These are phyloP conservation scores for Nemoura dubitans DNA, from an alignment of 2,888 invertebrate species.

Conservation along the genomic window DNA sequence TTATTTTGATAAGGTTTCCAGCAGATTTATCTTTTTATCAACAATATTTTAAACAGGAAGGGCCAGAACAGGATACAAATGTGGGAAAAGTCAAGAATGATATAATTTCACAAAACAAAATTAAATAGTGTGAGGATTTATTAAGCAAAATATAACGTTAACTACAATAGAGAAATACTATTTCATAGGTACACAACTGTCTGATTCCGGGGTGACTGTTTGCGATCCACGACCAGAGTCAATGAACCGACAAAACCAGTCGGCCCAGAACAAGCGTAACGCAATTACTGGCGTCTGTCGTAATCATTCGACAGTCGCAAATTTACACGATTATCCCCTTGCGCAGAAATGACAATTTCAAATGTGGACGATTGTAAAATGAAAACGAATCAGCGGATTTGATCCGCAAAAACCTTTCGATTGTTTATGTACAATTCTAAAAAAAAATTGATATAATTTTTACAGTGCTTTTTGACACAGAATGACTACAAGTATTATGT, in stretches of 20 bases:
- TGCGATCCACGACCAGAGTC: neutral
- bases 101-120: constrained; percentile 32
- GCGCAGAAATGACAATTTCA: neutral
- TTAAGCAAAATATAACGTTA: constrained; percentile 49
- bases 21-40: too few species aligned
- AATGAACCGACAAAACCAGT: neutral
- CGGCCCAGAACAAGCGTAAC: neutral
- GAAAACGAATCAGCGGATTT: neutral
- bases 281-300: neutral
- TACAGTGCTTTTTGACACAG: constrained; percentile 17
- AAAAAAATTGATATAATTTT: constrained; percentile 29
- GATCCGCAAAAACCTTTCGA: neutral
- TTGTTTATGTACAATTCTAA: neutral
- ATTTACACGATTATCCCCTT: neutral
- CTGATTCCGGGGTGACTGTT: neutral
- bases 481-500: constrained; percentile 7
- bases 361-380: neutral
- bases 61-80: too few species aligned
- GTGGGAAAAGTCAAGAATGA: neutral
- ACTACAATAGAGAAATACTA: constrained; percentile 43
- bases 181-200: constrained; percentile 27
- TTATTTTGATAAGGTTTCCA: too few species aligned
- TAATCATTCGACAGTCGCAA: neutral
- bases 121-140: constrained; percentile 48
- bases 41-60: too few species aligned